Conservation (phyloP, 2,797 vertebrate species). For the Dicrostonyx torquatus region DNA sequence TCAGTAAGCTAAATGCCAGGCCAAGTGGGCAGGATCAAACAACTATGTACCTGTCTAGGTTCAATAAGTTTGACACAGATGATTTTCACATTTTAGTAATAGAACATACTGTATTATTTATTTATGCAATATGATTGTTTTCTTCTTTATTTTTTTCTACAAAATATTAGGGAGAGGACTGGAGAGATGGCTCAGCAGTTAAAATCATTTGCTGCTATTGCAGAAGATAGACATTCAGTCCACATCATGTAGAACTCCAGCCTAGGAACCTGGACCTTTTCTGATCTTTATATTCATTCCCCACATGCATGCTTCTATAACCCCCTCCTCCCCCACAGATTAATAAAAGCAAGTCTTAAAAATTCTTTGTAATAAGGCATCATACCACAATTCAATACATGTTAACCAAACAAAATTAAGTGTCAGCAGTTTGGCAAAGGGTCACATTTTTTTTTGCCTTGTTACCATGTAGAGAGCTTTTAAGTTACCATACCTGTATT, state of each 20-base stretch:
- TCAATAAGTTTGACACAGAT: neutral
- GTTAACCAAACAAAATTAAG: neutral
- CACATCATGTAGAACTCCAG: neutral
- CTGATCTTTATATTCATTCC: neutral
- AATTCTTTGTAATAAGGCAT: neutral
- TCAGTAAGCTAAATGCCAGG: neutral
- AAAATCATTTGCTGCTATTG: neutral
- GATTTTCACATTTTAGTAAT: neutral
- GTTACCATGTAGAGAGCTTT: neutral
- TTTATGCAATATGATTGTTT: neutral
- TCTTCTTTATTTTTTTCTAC: neutral
- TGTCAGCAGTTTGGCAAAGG: neutral
- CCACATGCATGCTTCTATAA: neutral
- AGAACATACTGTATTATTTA: neutral
- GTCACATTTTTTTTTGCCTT: neutral
- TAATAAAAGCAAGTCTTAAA: neutral
- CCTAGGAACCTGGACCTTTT: neutral
- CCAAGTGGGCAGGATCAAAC: fast-evolving
- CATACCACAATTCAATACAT: neutral
- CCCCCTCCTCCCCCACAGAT: too few species aligned
- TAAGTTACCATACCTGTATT: neutral
- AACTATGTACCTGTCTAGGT: neutral
- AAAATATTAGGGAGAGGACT: neutral
- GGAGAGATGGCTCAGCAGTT: neutral
- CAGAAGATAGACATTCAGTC: neutral